Evolutionary conservation across 2,797 vertebrate species (phyloP).

Genomic region (Esox lucius): DNA sequence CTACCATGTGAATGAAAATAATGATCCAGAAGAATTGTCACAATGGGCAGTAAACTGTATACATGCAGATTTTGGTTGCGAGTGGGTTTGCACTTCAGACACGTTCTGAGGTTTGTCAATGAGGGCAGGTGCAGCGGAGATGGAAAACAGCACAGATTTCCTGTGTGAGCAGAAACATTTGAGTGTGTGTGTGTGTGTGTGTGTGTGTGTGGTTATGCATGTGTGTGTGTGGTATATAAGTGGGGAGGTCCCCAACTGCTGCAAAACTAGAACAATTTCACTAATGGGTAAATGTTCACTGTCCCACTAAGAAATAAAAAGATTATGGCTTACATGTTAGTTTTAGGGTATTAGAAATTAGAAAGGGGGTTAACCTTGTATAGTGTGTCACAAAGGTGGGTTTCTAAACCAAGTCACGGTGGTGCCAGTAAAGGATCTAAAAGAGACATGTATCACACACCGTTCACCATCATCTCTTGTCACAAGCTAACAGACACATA

Average conservation of each 20-base stretch:
- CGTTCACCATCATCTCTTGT: neutral
- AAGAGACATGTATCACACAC: neutral
- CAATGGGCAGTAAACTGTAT: neutral
- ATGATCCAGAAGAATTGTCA: neutral
- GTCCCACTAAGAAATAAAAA: neutral
- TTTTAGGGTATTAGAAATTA: no score
- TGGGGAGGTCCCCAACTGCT: neutral
- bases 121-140: conserved; percentile 21
- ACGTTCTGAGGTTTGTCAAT: conserved; percentile 41
- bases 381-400: no score
- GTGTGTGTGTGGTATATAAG: conserved; percentile 22
- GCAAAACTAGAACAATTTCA: no score
- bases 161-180: neutral
- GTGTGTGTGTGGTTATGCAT: conserved; percentile 3
- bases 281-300: no score
- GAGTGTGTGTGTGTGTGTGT: conserved; percentile 7
- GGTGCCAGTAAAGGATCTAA: no score
- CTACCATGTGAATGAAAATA: neutral
- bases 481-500: neutral
- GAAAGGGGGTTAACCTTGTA: no score
- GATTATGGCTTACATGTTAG: neutral
- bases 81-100: conserved; percentile 19
- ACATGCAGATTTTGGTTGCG: neutral
- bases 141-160: conserved; percentile 41
- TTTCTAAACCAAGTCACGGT: no score